Percentiles rank a stretch among this genome's conserved stretches.
phyloP scores from a whole-genome alignment of 2,113 vertebrate genomes.

The Microcebus ravelobensis region DNA sequence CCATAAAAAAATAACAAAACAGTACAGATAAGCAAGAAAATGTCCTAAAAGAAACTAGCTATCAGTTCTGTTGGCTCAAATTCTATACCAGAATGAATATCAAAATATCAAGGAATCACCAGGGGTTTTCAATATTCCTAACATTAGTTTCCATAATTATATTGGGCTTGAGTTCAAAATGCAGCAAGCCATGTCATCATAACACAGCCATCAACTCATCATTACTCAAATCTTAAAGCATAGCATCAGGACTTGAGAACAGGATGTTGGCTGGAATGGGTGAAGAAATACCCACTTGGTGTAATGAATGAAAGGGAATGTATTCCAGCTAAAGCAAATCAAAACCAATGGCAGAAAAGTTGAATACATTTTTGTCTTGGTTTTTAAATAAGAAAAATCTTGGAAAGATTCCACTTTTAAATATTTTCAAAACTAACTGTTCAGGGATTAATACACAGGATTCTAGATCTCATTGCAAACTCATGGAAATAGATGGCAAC shows the following conservation, averaged over 20 bases:
- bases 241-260: neutral
- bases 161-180: constrained; percentile 11
- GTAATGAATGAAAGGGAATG: neutral
- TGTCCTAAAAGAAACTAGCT: neutral
- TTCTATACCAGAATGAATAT: neutral
- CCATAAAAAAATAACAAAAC: constrained; percentile 1
- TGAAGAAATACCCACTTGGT: neutral
- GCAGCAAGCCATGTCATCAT: neutral
- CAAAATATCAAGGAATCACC: neutral
- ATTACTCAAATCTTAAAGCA: constrained; percentile 18
- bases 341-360: neutral
- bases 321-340: neutral
- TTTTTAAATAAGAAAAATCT: constrained; percentile 5
- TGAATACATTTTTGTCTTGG: neutral
- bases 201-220: neutral
- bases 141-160: neutral
- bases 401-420: neutral
- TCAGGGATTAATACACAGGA: neutral
- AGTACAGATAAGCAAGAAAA: constrained; percentile 3
- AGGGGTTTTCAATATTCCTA: neutral
- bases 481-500: neutral
- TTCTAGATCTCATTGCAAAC: neutral
- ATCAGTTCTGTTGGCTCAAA: neutral
- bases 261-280: neutral
- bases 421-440: neutral